phyloP scores from a whole-genome alignment of 2,888 invertebrate species.

The Taphrorychus bicolor region DNA sequence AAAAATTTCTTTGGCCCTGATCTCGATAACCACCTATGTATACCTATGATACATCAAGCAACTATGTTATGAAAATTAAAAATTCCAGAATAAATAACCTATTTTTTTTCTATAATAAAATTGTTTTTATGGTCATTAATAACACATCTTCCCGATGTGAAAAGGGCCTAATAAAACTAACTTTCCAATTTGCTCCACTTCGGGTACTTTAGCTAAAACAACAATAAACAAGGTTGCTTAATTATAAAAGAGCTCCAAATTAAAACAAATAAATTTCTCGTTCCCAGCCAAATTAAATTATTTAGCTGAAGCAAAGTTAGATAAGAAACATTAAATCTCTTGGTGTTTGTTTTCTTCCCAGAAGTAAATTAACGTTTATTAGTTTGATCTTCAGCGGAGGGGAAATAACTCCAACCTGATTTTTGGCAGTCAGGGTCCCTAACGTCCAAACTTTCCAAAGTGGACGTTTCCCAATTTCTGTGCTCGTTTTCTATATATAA shows the following conservation, averaged over 20 bases:
- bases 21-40: too few species aligned
- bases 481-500: background rate
- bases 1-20: too few species aligned
- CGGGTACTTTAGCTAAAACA: background rate
- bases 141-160: too few species aligned
- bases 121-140: too few species aligned
- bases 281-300: slow-evolving; percentile 24
- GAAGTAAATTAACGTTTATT: slow-evolving; percentile 9
- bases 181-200: background rate
- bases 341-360: slow-evolving; percentile 1
- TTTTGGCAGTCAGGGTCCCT: background rate
- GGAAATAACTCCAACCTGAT: background rate
- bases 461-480: background rate
- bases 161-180: background rate
- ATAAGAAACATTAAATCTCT: slow-evolving; percentile 14
- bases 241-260: slow-evolving; percentile 23
- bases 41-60: too few species aligned
- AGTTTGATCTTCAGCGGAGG: background rate
- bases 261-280: slow-evolving; percentile 33
- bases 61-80: too few species aligned
- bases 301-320: slow-evolving; percentile 27
- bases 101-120: too few species aligned
- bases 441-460: background rate
- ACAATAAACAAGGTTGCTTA: slow-evolving; percentile 13
- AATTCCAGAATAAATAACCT: too few species aligned